Evolutionary conservation across 2,797 vertebrate species (phyloP), one percentile per base, ranked within the genome.

Genomic region (Xiphophorus birchmanni): DNA sequence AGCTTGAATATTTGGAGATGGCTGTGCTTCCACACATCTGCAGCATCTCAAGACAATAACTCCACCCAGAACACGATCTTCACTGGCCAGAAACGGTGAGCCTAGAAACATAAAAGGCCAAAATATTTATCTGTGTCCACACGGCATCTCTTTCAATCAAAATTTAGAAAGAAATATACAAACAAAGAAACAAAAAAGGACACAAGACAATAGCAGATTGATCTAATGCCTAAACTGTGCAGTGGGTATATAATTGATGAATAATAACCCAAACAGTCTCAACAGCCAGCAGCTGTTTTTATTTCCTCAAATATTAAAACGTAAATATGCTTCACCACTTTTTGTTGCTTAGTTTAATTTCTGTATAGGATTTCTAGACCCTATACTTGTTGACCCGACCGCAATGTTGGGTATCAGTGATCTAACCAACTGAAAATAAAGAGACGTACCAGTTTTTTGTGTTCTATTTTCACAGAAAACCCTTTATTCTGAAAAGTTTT

Each of bases 41-140:
- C 98, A 98, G 84, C 97, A 97, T 73, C 97, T 96, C 88, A 99
- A 95, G 84, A 99, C 97, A 48, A 99, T 99, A 77, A 99, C 98
- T 74, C 98, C 98, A 52, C 98, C 99, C 0, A 99, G 95, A n/a
- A 99, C 97, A 26, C 97, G 97, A 75, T 99, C 98, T 91, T 99
- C 98, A 79, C 93, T 96, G 92, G 97, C 97, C 83, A 99, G 95
- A 88, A 99, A 99, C 86, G 98, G 98, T 80, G 98, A 99, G 90
- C 98, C 98, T 99, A 90, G 4, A 29, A 47, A 47, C 13, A 29
- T 17, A 47, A 73, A 73, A 17, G 42, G 5, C 2, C 32, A 47
- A 18, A 32, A 65, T 15, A 29, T 73, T 7, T 32, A 47, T 29
- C 13, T 18, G 26, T 45, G 26, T 47, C 26, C n/a, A 26, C 26